Evolutionary conservation across 2,113 vertebrate species (phyloP), one percentile per base, ranked within the genome.

Genomic region (Mormoops blainvillei): DNA sequence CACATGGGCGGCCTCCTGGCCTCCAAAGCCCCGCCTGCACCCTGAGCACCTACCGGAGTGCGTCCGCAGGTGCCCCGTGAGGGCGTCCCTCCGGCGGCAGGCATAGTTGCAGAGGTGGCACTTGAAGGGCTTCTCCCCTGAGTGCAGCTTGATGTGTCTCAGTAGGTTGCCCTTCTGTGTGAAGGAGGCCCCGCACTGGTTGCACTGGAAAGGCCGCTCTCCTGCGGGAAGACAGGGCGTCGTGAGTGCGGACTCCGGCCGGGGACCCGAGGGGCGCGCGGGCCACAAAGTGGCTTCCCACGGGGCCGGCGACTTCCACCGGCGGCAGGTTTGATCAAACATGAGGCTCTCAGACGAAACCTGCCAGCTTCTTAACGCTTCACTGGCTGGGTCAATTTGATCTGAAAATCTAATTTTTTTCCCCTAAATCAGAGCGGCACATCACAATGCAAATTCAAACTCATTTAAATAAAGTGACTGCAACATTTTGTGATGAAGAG

Each of bases 381-480:
- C 99, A 99, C 99, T 99, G 99, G 99, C 99, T 99, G 98, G 99
- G 99, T 99, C 99, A 99, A 99, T 99, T 99, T 99, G 99, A 99
- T 99, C 99, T 99, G 99, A 99, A 99, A 99, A 99, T 99, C 99
- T 99, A 99, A 99, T 99, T 99, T 99, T 99, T 99, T 99, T 98
- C 99, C 99, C 99, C 99, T 99, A 99, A 99, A 99, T 99, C 99
- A 99, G 99, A 99, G 99, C 99, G 99, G 99, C 99, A 99, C 99
- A 99, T 99, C 99, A 99, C 99, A 99, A 99, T 99, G 99, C 99
- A 99, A 99, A 99, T 99, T 99, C 99, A 99, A 99, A 99, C 99
- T 99, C 99, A 99, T 99, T 99, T 99, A 99, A 99, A 99, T 99
- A 99, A 99, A 99, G 99, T 99, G 99, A 99, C 99, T 99, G 99